Base-by-base conservation (phyloP, 1,140 invertebrate genomes). In the Ooceraea biroi region DNA sequence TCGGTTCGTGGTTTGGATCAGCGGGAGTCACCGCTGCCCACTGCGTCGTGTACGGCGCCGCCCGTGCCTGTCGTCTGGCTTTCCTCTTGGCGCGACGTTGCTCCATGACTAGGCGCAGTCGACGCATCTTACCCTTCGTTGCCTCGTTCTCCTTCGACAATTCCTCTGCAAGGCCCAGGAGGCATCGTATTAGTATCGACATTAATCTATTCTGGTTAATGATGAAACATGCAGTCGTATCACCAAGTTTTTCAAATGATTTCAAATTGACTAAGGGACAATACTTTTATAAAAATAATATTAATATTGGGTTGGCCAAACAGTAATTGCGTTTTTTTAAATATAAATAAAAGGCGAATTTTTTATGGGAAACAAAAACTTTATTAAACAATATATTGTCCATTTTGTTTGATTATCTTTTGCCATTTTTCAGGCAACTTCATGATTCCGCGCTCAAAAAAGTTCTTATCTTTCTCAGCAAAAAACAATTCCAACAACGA, bases 51-150 rank as follows among this genome's bases (percentile, higher is more conserved):
- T 98, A 98, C 0, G 97, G 97, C 11, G 96, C 94, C 1, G 95
- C 95, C 85, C 97, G 96, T 7, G 94, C 95, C 69, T 97, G 95
- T 88, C 98, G 96, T 77, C 97, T 95, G 5, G 97, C 97, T 91
- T 97, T 96, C 46, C 98, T 96, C 73, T 97, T 95, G 82, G 97
- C 97, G 71, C 97, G 96, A 87, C 97, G 96, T 92, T 98, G 97
- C 87, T 98, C 97, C 97, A 99, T 97, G 44, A 98, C 97, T 27
- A 97, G 95, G 82, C 97, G 96, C 17, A 98, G 94, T 72, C 97
- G 97, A 90, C 98, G 97, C 93, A 98, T 95, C 93, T 98, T 99
- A 57, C 96, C 97, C 86, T 97, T 97, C 5, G 97, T 97, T 84
- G 97, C 97, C 82, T 96, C 96, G 89, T 98, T 97, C 90, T 97